phyloP scores from a whole-genome alignment of 1,140 invertebrate species.

The Drosophila arizonae region DNA sequence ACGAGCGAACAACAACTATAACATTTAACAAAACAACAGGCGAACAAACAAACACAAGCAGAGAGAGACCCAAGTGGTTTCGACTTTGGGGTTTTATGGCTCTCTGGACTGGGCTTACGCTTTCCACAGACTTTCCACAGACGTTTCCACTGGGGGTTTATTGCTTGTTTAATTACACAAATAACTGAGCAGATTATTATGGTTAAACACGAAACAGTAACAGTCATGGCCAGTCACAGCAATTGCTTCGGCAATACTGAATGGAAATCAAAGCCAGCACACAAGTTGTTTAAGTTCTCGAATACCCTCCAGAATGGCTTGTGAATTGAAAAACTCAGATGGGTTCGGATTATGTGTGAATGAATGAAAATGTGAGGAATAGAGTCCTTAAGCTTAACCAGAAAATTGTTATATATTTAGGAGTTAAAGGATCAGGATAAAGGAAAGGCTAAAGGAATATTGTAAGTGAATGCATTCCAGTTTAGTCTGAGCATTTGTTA shows the following conservation, averaged over 20 bases:
- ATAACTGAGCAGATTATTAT: conserved; percentile 78
- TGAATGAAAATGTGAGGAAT: too few relatives aligned
- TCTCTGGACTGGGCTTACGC: conserved; percentile 1
- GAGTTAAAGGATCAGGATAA: too few relatives aligned
- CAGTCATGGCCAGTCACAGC: conserved; percentile 65
- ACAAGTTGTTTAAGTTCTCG: too few relatives aligned
- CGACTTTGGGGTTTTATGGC: conserved; percentile 30
- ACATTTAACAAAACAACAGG: conserved; percentile 57
- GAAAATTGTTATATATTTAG: too few relatives aligned
- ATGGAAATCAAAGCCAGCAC: background rate
- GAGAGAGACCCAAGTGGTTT: conserved; percentile 57
- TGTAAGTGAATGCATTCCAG: too few relatives aligned
- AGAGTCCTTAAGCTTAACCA: too few relatives aligned
- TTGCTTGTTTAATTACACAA: conserved; percentile 79
- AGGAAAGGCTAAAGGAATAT: too few relatives aligned
- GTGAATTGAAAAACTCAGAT: too few relatives aligned
- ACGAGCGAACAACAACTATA: conserved; percentile 38
- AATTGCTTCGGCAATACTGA: conserved; percentile 71
- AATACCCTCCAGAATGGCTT: too few relatives aligned
- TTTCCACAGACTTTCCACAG: conserved; percentile 30
- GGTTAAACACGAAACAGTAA: conserved; percentile 79
- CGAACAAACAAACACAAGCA: conserved; percentile 50
- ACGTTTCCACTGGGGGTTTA: conserved; percentile 47
- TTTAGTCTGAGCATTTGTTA: too few relatives aligned
- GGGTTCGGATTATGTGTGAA: too few relatives aligned